Base-by-base conservation (phyloP, 2,888 invertebrate genomes). In the Troglohyphantes excavatus region DNA sequence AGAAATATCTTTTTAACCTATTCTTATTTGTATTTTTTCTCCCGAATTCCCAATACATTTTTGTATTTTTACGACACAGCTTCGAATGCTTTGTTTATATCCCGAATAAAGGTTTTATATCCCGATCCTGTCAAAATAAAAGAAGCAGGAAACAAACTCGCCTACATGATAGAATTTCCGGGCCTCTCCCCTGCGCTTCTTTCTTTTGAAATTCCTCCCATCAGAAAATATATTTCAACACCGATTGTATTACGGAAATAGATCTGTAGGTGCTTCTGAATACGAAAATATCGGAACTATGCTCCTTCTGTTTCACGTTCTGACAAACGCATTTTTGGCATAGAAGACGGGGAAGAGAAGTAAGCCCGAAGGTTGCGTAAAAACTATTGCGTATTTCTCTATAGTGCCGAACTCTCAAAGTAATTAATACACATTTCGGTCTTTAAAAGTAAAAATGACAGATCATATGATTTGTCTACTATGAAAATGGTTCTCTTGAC, bases 191-290 rank as follows among this genome's bases (percentile, higher is more conserved):
- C 53, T 13, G n/a, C n/a, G 9, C 13, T 53, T 53, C 13, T 26
- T n/a, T n/a, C 13, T 53, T 53, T 26, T 26, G 72, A 72, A 26
- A 46, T 46, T 27, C 46, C 43, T 43, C 26, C 72, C 46, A 19
- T 29, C 75, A 9, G 75, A 61, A 61, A 59, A 75, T 29, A 72
- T 19, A 65, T 75, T 75, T 75, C 75, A 61, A 75, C 21, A 75
- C 59, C 75, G 75, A 75, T 75, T 75, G 59, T 75, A 75, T 75
- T 75, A 59, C 75, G 29, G 61, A 29, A 75, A 75, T 46, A 23
- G 17, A 46, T 72, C 27, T 26, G 21, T 39, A 17, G 21, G 46
- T 72, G 72, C 46, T 23, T 46, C 46, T 46, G 43, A 46, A 72
- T 72, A 72, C 53, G 53, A 53, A 53, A 53, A 53, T 17, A 53